Evolutionary conservation across 2,113 vertebrate species (phyloP).

Genomic region (Eretmochelys imbricata): DNA sequence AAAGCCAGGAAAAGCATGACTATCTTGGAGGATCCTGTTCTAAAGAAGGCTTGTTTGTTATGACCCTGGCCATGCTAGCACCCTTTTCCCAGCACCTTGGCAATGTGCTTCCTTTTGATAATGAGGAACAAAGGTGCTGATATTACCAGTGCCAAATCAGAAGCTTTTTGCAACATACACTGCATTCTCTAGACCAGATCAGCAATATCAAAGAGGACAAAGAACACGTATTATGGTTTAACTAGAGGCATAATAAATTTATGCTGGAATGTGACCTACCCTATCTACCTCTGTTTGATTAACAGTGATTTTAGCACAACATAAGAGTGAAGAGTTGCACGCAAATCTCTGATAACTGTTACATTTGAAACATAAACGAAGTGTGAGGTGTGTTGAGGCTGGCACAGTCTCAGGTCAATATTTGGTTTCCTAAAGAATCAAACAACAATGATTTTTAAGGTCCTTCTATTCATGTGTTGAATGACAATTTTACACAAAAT

Average conservation of each 20-base stretch:
- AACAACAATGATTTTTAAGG: neutral
- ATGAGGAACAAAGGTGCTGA: neutral
- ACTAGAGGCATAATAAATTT: constrained; percentile 7
- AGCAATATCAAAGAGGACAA: constrained; percentile 28
- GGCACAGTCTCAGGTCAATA: neutral
- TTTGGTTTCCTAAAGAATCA: neutral
- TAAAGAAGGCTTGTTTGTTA: neutral
- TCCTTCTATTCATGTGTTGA: neutral
- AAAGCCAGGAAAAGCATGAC: neutral
- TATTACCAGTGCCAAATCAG: neutral
- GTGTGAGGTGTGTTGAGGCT: neutral
- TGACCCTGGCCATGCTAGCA: neutral
- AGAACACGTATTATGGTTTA: neutral
- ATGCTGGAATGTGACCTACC: neutral
- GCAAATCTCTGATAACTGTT: neutral
- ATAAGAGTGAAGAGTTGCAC: neutral
- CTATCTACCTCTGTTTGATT: neutral
- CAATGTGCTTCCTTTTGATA: neutral
- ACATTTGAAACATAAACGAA: neutral
- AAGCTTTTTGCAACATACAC: neutral
- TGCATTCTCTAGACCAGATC: neutral
- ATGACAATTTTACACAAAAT: neutral
- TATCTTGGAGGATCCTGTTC: neutral
- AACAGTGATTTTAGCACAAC: neutral
- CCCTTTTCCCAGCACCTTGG: rapidly evolving